Evolutionary conservation across 2,113 vertebrate genomes (phyloP), one percentile per base, ranked within the genome.

Genomic region (Chloebia gouldiae): DNA sequence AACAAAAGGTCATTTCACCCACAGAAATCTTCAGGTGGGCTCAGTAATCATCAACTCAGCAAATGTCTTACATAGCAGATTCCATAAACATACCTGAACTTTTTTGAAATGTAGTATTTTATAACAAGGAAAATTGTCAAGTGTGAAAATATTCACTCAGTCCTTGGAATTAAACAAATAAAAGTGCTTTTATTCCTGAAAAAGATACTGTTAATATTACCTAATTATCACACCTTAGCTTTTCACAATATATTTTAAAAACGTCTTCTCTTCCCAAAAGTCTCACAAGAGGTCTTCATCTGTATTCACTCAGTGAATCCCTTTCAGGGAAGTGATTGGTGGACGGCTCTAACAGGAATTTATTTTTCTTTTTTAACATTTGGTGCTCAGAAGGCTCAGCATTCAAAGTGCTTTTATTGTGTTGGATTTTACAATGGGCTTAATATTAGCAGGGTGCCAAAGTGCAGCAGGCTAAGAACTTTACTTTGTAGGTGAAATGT

Each of bases 361-460:
- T 98, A 97, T 97, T 95, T 96, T 90, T 88, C 93, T 92, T 95
- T 97, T 98, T 98, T 97, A 98, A 98, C 97, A 98, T 98, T 97
- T 98, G 97, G 96, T 97, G 96, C 95, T 98, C 95, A 92, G 96
- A 97, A 97, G 95, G 90, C 97, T 97, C 95, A 92, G 96, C 97
- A 96, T 97, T 96, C 97, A 98, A 97, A 98, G 97, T 97, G 97
- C 95, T 97, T 95, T 97, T 97, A 97, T 97, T 97, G 96, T 97
- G 95, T 95, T 96, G 95, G 94, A 96, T 96, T 97, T 97, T 97
- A 98, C 97, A 98, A 97, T 98, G 93, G 96, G 95, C 96, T 98
- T 97, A 98, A 96, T 97, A 97, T 97, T 97, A 97, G 97, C 97
- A 33, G 97, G 97, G 96, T 97, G 97, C 98, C 97, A 96, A 96